These are phyloP conservation scores for Oxytorus armatus DNA, from an alignment of 2,888 invertebrate species.

Conservation along the genomic window DNA sequence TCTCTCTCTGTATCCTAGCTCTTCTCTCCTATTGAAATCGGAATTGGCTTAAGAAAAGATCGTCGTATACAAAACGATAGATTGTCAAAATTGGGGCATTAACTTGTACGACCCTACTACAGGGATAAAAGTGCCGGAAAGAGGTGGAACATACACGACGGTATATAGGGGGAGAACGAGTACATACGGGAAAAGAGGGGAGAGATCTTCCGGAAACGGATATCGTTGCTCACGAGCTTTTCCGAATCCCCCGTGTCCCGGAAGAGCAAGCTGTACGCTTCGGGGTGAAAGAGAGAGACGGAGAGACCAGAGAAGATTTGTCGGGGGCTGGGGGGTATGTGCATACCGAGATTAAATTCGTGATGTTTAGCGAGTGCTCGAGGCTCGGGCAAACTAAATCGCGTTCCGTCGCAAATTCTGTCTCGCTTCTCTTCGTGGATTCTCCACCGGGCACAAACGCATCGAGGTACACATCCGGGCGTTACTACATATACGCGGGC, in stretches of 20 bases:
- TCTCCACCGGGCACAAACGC: conserved; percentile 43
- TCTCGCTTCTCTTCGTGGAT: conserved; percentile 40
- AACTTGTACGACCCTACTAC: not conserved
- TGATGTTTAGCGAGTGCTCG: conserved; percentile 64
- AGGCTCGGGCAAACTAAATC: conserved; percentile 59
- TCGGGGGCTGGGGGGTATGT: conserved; percentile 20
- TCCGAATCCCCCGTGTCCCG: conserved; percentile 18
- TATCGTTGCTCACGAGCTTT: conserved; percentile 41
- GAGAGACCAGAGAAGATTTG: conserved; percentile 29
- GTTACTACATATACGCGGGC: not conserved
- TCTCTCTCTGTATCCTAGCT: too few relatives aligned
- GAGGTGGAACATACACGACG: too few relatives aligned
- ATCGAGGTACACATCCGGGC: conserved; percentile 7
- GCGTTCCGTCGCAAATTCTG: conserved; percentile 52
- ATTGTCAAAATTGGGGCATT: not conserved
- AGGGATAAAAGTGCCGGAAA: not conserved
- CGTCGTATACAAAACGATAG: not conserved
- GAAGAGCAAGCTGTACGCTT: not conserved
- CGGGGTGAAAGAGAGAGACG: conserved; percentile 1
- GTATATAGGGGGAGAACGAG: not conserved
- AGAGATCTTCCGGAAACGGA: conserved; percentile 20
- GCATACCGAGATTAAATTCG: conserved; percentile 62
- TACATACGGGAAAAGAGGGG: not conserved
- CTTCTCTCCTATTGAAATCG: not conserved
- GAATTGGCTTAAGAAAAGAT: conserved; percentile 9